Evolutionary conservation across 2,888 invertebrate genomes (phyloP).

Genomic region (Mimachlamys varia): DNA sequence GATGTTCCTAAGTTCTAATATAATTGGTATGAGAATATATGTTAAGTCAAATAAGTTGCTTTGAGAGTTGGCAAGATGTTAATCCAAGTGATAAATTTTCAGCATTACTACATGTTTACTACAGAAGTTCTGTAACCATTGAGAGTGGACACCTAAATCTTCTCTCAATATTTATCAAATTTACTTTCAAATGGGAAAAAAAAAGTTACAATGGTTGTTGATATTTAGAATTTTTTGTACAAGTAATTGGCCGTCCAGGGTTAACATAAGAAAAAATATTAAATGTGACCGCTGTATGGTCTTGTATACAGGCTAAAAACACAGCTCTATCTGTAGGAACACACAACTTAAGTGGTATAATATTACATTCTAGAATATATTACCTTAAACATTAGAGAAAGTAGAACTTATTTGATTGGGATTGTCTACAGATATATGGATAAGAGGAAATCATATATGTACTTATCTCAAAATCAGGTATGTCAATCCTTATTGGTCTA

Average conservation of each 20-base stretch:
- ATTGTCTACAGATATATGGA: not conserved
- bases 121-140: not conserved
- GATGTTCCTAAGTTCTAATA: not conserved
- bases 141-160: not conserved
- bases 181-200: not conserved
- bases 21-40: no score
- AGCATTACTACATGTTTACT: constrained; percentile 5
- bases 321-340: not conserved
- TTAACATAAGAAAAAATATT: not conserved
- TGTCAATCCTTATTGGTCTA: constrained; percentile 18
- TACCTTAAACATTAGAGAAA: not conserved
- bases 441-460: not conserved
- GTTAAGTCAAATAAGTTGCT: not conserved
- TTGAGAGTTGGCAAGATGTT: not conserved
- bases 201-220: not conserved
- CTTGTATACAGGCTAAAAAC: not conserved
- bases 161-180: not conserved
- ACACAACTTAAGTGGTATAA: not conserved
- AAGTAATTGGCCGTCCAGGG: not conserved
- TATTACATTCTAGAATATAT: not conserved
- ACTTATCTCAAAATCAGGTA: not conserved
- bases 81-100: not conserved
- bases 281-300: not conserved
- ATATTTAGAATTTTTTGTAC: not conserved
- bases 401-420: not conserved